Evolutionary conservation across 2,888 invertebrate genomes (phyloP), one percentile per base, ranked within the genome.

Genomic region (Nebria brevicollis): DNA sequence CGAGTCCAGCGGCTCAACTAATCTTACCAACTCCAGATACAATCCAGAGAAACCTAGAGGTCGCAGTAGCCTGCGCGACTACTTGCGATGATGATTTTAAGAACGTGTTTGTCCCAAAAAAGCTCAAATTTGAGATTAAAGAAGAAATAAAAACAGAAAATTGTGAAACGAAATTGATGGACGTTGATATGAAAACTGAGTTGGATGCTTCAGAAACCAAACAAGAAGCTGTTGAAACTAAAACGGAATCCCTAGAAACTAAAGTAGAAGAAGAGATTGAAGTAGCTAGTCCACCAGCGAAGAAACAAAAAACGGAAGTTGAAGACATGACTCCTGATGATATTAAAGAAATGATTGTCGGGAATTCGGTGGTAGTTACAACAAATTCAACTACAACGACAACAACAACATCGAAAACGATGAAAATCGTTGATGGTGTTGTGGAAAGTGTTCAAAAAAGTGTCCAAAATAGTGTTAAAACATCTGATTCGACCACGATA

Each of bases 11-110:
- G 13, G 15, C 66, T 7, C 34, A 34, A 26, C 3, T 34, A 83
- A 88, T 86, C 81, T 84, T 25, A 34, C 34, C 34, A 83, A 85
- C 84, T 88, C 89, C 65, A 86, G 92, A 92, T 85, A 91, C 90
- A 41, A 92, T 93, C 82, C 89, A 92, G 82, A 91, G 92, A 82
- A 93, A 94, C 86, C 88, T 94, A 82, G 88, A 93, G 75, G 91
- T 92, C 1, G 92, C 93, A 2, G 91, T 93, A 41, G 90, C 92
- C 34, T 90, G 91, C 83, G 93, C 93, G n/a, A 91, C 92, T 83
- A 92, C 91, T 85, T 92, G 91, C 86, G 92, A 91, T 83, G 93
- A 93, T 64, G 86, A 87, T 34, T 84, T 86, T n/a, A 85, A 84
- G 64, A 86, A 85, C 66, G 87, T 88, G n/a, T 88, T 87, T 76